phyloP scores from a whole-genome alignment of 2,797 vertebrate genomes.

The Sarcoramphus papa region DNA sequence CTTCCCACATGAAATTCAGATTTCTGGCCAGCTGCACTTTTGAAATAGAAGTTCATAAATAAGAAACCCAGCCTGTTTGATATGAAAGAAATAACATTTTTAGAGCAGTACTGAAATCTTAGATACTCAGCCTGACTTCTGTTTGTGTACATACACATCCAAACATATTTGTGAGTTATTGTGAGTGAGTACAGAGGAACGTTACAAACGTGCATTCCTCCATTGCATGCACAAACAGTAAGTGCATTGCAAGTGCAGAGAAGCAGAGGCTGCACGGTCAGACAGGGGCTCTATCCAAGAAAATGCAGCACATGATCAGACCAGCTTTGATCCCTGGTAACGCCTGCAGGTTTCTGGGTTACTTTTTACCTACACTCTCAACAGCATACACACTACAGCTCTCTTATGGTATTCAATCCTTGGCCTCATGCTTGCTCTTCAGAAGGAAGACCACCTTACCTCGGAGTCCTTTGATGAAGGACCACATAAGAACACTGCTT shows the following conservation, averaged over 20 bases:
- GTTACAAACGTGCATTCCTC: background rate
- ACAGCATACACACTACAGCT: background rate
- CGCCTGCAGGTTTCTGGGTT: background rate
- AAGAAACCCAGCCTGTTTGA: background rate
- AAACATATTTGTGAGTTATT: background rate
- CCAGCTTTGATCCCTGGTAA: background rate
- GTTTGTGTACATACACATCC: background rate
- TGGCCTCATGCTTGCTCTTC: background rate
- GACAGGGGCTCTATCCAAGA: background rate
- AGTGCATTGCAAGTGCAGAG: background rate
- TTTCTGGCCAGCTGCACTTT: background rate
- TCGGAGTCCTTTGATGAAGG: background rate
- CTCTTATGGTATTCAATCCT: background rate
- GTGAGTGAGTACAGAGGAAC: background rate
- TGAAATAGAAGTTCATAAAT: background rate
- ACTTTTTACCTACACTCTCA: background rate
- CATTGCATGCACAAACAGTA: fast-evolving
- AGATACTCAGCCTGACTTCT: background rate
- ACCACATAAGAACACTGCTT: background rate
- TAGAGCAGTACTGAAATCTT: background rate
- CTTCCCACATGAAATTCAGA: background rate
- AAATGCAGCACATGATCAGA: background rate
- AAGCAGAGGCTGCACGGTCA: background rate
- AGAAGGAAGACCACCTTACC: background rate
- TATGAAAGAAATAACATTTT: background rate